Conservation (phyloP, 2,797 vertebrate species). For the Heteromormyrus szaboi region DNA sequence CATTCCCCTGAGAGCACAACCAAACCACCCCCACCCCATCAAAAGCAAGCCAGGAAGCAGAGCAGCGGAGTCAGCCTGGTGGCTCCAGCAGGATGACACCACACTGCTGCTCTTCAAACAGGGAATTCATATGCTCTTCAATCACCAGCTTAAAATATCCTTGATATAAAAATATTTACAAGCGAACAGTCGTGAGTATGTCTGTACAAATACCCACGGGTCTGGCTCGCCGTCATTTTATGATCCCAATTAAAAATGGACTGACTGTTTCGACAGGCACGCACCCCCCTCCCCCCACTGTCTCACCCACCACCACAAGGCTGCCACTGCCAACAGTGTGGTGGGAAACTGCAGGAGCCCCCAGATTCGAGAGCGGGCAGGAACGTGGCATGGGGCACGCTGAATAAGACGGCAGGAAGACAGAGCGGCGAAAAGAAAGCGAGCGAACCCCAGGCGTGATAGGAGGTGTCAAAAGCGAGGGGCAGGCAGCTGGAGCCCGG, state of each 20-base stretch:
- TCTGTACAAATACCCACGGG: constrained; percentile 38
- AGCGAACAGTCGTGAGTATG: constrained; percentile 32
- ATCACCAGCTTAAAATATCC: constrained; percentile 42
- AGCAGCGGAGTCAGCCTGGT: background rate
- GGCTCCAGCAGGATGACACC: background rate
- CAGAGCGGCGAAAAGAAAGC: background rate
- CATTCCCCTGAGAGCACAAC: background rate
- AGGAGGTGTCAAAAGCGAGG: background rate
- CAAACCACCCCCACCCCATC: background rate
- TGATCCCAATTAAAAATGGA: constrained; percentile 10
- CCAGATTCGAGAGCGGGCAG: background rate
- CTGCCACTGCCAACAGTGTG: background rate
- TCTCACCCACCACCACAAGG: background rate
- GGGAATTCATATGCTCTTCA: constrained; percentile 10
- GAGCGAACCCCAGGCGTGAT: background rate
- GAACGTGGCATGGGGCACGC: background rate
- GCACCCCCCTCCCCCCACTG: background rate
- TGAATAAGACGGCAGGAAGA: background rate
- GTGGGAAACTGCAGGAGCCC: background rate
- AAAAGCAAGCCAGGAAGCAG: background rate
- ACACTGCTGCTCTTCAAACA: background rate
- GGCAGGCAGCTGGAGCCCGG: background rate
- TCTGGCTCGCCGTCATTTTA: constrained; percentile 20
- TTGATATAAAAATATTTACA: constrained; percentile 53
- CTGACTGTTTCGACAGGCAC: background rate